phyloP scores from a whole-genome alignment of 2,797 vertebrate genomes.

The Kryptolebias ocellatus region DNA sequence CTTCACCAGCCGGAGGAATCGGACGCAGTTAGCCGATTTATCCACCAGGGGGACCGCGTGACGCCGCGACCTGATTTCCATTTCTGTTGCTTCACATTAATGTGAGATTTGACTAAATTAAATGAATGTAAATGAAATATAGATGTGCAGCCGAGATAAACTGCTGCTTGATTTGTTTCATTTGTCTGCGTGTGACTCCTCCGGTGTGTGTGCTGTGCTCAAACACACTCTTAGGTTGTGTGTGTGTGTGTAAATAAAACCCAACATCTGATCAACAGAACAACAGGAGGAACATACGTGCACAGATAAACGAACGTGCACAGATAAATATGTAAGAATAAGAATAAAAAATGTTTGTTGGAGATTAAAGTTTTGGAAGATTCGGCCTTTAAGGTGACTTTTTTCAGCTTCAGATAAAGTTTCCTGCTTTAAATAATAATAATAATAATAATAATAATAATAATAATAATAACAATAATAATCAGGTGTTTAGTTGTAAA shows the following conservation, averaged over 20 bases:
- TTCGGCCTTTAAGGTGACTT: too few relatives aligned
- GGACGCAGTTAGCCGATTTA: constrained; percentile 27
- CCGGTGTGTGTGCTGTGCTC: constrained; percentile 32
- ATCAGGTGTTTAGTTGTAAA: too few relatives aligned
- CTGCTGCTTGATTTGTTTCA: neutral
- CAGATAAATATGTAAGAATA: too few relatives aligned
- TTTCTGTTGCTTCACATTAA: constrained; percentile 18
- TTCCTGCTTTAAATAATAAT: too few relatives aligned
- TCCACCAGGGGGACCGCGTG: constrained; percentile 68
- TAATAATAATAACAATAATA: too few relatives aligned
- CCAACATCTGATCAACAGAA: neutral
- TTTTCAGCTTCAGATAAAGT: too few relatives aligned
- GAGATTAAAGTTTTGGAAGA: too few relatives aligned
- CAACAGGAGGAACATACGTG: too few relatives aligned
- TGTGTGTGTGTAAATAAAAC: constrained; percentile 25
- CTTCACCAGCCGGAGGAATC: constrained; percentile 5
- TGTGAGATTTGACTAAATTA: neutral
- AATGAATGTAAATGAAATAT: constrained; percentile 9
- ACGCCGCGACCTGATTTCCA: constrained; percentile 26
- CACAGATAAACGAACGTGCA: too few relatives aligned
- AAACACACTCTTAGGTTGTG: constrained; percentile 51
- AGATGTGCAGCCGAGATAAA: neutral
- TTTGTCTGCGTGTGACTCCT: too few relatives aligned
- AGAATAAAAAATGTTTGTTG: too few relatives aligned
- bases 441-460: too few relatives aligned